Evolutionary conservation across 2,888 invertebrate species (phyloP), one percentile per base, ranked within the genome.

Genomic region (Synanthedon vespiformis): DNA sequence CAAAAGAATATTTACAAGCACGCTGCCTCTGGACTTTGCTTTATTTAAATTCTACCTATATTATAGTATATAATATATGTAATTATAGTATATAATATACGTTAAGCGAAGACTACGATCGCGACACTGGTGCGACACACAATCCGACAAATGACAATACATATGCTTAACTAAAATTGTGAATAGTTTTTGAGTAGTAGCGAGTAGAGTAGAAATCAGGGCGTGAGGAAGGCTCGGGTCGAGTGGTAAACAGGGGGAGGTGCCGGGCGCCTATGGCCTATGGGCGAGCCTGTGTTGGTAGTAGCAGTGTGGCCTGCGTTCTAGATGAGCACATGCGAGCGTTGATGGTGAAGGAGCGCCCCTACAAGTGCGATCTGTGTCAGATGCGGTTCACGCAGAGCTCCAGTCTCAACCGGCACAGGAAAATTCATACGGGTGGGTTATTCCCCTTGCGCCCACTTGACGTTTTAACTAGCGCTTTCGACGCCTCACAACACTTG

Each of bases 341-440:
- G 69, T 77, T 87, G 85, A 70, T 81, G 87, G 82, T 74, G 84
- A 87, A 87, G 86, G 87, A 86, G 72, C 85, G 87, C 74, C 91
- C 91, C 61, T 91, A 90, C 85, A 90, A 90, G 79, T 92, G 92
- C 77, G 90, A 90, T 65, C 81, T 91, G 72, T 92, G 92, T 78
- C 88, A 89, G 77, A 92, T 92, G 82, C 88, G 91, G 78, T 92
- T 92, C 81, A 91, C 91, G 70, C 92, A 92, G 82, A 91, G 91
- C 79, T 91, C 91, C 83, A 91, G 91, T 75, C 88, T 92, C 70
- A 92, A 92, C 81, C 89, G 91, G 67, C 92, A 92, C 84, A 91
- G 91, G 82, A 89, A 91, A 74, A 91, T 91, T 64, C 92, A 92
- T 72, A 91, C 91, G 72, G 89, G 89, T 89, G 84, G 80, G 88